phyloP scores from a whole-genome alignment of 2,113 vertebrate genomes.

The Alligator sinensis region DNA sequence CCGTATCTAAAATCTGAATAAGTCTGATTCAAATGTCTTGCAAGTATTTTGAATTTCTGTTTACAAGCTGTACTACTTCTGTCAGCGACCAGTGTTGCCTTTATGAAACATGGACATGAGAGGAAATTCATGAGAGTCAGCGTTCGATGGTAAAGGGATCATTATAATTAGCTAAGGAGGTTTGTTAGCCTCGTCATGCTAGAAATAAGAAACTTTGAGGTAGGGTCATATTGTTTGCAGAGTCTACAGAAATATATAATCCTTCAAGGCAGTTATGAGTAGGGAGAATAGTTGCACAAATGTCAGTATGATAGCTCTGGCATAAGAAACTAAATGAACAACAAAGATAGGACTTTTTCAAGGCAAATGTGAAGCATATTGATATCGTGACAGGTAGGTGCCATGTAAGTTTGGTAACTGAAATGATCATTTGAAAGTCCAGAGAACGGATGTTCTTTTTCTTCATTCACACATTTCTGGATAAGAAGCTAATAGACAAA shows the following conservation, averaged over 20 bases:
- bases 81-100: conserved; percentile 1
- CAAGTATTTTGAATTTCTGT: conserved; percentile 12
- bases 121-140: neutral
- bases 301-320: conserved; percentile 4
- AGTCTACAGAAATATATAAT: neutral
- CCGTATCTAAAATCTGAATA: neutral
- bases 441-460: neutral
- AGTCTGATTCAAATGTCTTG: neutral
- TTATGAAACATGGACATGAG: neutral
- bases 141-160: neutral
- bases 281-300: conserved; percentile 5
- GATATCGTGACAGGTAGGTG: neutral
- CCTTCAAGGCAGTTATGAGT: conserved; percentile 27
- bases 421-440: neutral
- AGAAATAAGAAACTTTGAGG: too few species aligned
- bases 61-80: neutral
- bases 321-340: conserved; percentile 19
- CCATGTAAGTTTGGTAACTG: conserved; percentile 18
- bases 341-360: conserved; percentile 6
- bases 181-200: too few species aligned
- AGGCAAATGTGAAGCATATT: conserved; percentile 16
- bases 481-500: neutral
- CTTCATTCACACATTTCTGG: conserved; percentile 52
- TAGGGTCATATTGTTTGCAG: too few species aligned
- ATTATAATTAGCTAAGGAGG: conserved; percentile 1